These are phyloP conservation scores for Styela plicata DNA, from an alignment of 23 tunicate species.

Conservation along the genomic window DNA sequence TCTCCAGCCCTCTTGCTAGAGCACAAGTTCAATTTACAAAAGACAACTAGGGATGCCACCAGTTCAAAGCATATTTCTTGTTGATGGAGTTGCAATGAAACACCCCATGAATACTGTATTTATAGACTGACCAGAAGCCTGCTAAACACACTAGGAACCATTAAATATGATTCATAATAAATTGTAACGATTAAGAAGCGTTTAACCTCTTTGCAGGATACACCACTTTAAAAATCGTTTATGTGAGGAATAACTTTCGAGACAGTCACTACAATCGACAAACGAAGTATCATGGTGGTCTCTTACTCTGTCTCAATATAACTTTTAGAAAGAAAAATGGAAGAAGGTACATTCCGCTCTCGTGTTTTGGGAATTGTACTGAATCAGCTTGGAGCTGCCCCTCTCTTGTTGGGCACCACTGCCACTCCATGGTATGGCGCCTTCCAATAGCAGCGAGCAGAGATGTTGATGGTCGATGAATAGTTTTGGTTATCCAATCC, in stretches of 20 bases:
- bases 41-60: too few relatives aligned
- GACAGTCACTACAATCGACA: conserved; percentile 30
- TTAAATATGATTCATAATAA: too few relatives aligned
- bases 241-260: conserved; percentile 33
- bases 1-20: too few relatives aligned
- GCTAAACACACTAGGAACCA: too few relatives aligned
- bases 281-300: conserved; percentile 46
- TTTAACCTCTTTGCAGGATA: conserved; percentile 27
- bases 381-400: conserved; percentile 2
- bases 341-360: not conserved
- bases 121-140: too few relatives aligned
- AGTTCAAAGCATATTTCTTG: too few relatives aligned
- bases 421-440: conserved; percentile 46
- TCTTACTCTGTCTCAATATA: too few relatives aligned
- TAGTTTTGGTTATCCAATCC: conserved; percentile 71
- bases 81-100: too few relatives aligned
- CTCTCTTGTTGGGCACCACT: conserved; percentile 54
- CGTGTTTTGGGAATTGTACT: not conserved
- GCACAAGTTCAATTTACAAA: too few relatives aligned
- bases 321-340: conserved; percentile 29
- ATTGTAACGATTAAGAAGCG: too few relatives aligned
- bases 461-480: conserved; percentile 44
- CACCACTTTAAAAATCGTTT: conserved; percentile 22
- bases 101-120: too few relatives aligned
- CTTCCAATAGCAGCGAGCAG: not conserved